Conservation (phyloP, 2,113 vertebrate species). For the Phaetusa simplex region DNA sequence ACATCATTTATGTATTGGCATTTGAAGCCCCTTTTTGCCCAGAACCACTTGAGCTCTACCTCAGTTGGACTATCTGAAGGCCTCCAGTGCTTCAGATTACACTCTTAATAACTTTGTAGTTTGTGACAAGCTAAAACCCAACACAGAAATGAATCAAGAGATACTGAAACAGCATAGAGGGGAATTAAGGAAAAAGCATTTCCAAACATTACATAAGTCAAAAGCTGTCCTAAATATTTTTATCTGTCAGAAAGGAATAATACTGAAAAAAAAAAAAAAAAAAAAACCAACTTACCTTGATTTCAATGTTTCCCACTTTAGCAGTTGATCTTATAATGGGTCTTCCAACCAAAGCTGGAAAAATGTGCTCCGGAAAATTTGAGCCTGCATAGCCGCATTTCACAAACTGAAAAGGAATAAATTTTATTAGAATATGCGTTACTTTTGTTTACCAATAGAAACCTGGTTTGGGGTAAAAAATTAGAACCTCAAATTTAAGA, state of each 20-base stretch:
- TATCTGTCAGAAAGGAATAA: constrained; percentile 28
- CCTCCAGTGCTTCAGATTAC: background rate
- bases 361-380: constrained; percentile 99
- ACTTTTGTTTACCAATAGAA: background rate
- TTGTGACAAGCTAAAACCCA: background rate
- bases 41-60: background rate
- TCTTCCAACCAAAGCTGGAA: constrained; percentile 96
- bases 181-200: background rate
- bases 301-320: constrained; percentile 99
- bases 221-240: background rate
- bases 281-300: constrained; percentile 85
- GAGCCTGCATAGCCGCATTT: constrained; percentile 98
- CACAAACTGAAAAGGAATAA: constrained; percentile 87
- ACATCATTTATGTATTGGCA: background rate
- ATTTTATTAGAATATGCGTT: background rate
- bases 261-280: background rate
- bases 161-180: background rate
- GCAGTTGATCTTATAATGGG: constrained; percentile 98
- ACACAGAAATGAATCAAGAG: background rate
- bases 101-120: background rate
- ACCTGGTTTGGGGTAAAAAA: background rate
- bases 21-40: background rate
- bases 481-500: background rate
- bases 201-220: background rate
- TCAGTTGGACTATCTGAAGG: background rate